These are phyloP conservation scores for Budorcas taxicolor DNA, from an alignment of 2,113 vertebrate genomes.

Conservation along the genomic window DNA sequence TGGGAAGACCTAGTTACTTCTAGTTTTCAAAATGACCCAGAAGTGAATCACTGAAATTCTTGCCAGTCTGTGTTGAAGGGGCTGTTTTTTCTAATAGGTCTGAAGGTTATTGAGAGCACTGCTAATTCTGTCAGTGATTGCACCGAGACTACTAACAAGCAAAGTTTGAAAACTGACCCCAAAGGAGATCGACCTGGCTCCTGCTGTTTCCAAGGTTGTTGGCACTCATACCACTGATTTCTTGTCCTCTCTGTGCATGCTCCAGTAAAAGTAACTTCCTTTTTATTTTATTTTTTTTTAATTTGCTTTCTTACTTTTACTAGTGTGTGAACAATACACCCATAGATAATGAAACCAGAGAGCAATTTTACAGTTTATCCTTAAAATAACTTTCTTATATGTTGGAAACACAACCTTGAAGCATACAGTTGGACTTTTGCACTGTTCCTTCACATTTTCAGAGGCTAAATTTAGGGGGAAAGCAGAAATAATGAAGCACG, in stretches of 20 bases:
- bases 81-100: background rate
- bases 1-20: background rate
- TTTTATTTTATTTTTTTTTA: background rate
- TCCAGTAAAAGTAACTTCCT: background rate
- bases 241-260: background rate
- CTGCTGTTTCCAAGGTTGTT: background rate
- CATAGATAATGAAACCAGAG: background rate
- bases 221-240: too few relatives aligned
- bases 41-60: conserved; percentile 8
- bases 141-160: background rate
- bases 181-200: background rate
- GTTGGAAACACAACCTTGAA: background rate
- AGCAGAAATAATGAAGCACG: background rate
- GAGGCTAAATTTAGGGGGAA: background rate
- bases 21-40: background rate
- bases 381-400: background rate
- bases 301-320: background rate
- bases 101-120: background rate
- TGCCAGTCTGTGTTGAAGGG: background rate
- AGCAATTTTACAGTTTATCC: background rate
- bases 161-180: background rate
- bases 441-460: background rate
- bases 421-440: background rate
- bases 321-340: background rate
- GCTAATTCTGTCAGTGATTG: background rate